These are phyloP conservation scores for Lasioglossum leucozonium DNA, from an alignment of 2,888 invertebrate genomes.

Conservation along the genomic window DNA sequence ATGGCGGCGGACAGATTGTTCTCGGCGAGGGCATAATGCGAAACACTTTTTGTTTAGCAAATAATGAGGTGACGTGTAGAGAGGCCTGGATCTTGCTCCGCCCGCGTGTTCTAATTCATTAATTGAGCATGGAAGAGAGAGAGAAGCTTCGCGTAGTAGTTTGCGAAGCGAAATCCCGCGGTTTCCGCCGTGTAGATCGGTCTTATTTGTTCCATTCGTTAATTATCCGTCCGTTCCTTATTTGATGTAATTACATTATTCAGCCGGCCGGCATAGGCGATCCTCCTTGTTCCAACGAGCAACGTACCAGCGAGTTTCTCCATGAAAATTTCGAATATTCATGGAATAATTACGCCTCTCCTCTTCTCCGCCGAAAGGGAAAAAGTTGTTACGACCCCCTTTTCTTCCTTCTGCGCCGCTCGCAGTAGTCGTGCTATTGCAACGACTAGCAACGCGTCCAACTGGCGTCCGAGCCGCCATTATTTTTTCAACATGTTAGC, in stretches of 20 bases:
- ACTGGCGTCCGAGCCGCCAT: not conserved
- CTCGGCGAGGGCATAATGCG: not conserved
- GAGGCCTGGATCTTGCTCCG: not conserved
- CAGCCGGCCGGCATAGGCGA: not conserved
- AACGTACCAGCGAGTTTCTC: not conserved
- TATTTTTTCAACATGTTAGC: not conserved
- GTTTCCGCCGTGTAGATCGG: not conserved
- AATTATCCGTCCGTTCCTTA: slow-evolving; percentile 33
- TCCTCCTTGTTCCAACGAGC: not conserved
- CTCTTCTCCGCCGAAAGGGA: slow-evolving; percentile 2
- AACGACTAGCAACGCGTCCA: not conserved
- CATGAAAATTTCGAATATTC: not conserved
- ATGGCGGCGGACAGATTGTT: not conserved
- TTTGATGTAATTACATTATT: slow-evolving; percentile 44
- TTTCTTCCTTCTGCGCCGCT: not conserved
- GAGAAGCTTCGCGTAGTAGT: not conserved
- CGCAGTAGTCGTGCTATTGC: too few relatives aligned
- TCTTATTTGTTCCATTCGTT: slow-evolving; percentile 15
- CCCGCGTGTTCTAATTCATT: not conserved
- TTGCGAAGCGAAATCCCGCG: not conserved
- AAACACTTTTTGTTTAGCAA: not conserved
- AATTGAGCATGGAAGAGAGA: not conserved
- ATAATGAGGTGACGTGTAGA: not conserved
- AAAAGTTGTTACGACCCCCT: not conserved
- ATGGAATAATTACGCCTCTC: not conserved